Conservation (phyloP, 2,888 invertebrate species). For the Coelopa pilipes region DNA sequence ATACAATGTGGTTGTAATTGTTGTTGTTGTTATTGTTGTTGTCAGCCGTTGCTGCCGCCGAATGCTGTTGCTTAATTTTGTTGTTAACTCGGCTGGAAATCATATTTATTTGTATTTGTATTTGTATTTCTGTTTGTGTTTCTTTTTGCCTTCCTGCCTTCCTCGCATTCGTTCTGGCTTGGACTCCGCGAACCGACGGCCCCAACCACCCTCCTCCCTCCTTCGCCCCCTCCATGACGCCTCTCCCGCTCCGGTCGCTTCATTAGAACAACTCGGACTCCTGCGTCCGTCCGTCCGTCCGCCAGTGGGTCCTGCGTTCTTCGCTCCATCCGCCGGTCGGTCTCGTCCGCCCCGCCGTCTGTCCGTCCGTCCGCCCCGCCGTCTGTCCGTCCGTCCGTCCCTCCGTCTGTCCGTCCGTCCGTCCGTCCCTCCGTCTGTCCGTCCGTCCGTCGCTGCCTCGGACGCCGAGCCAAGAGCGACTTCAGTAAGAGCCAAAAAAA, state of each 20-base stretch:
- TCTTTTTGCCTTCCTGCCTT: neutral
- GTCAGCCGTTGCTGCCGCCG: neutral
- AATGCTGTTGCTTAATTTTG: constrained; percentile 11
- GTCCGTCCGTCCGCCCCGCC: no score
- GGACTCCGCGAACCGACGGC: neutral
- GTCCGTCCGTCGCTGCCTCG: neutral
- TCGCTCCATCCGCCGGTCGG: no score
- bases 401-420: no score
- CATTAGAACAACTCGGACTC: neutral
- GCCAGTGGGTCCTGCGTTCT: no score
- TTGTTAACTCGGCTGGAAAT: constrained; percentile 21
- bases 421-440: neutral
- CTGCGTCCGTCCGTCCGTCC: no score
- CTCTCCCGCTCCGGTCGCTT: neutral
- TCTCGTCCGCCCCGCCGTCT: neutral
- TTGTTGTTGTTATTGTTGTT: constrained; percentile 7
- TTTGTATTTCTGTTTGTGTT: neutral
- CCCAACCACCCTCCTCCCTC: no score
- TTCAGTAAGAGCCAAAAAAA: constrained; percentile 15
- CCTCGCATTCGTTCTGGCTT: constrained; percentile 3
- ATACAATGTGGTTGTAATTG: neutral
- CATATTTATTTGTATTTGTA: constrained; percentile 18
- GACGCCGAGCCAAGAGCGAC: neutral
- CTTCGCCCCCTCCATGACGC: no score
- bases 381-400: no score